Percentiles rank a stretch among this genome's conserved stretches.
Evolutionary conservation across 2,888 invertebrate species (phyloP).

Genomic region (Falcaria lacertinaria): DNA sequence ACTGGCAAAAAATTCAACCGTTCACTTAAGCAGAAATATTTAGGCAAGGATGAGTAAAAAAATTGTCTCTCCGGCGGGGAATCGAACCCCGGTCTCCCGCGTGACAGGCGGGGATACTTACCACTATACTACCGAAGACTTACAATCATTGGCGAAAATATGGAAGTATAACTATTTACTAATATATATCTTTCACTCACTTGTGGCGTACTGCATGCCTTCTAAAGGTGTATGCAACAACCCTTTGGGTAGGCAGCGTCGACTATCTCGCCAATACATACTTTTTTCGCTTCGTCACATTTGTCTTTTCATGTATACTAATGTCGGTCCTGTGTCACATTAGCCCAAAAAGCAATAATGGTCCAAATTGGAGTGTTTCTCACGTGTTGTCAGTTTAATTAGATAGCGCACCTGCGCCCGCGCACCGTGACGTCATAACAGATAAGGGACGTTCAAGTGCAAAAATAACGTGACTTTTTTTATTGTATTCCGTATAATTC

Average conservation of each 20-base stretch:
- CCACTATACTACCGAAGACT: conserved; percentile 75
- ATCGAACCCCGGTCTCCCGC: conserved; percentile 78
- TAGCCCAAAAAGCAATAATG: too few relatives aligned
- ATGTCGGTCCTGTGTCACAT: too few relatives aligned
- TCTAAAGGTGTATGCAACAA: too few relatives aligned
- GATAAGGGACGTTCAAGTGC: neutral
- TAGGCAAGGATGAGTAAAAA: neutral
- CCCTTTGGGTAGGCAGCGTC: too few relatives aligned
- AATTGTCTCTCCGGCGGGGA: conserved; percentile 62
- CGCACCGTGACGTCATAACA: conserved; percentile 27
- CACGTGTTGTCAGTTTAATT: conserved; percentile 38
- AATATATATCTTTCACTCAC: too few relatives aligned
- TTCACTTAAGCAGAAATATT: too few relatives aligned
- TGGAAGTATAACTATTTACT: conserved; percentile 11
- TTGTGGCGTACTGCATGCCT: too few relatives aligned
- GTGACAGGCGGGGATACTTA: conserved; percentile 77
- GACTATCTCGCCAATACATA: too few relatives aligned
- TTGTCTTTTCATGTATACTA: too few relatives aligned
- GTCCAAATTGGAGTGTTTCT: conserved; percentile 44
- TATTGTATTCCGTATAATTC: neutral
- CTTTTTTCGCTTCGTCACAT: too few relatives aligned
- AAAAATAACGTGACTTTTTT: neutral
- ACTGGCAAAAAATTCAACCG: too few relatives aligned
- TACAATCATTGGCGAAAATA: neutral
- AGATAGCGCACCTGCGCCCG: conserved; percentile 31